Evolutionary conservation across 2,797 vertebrate genomes (phyloP).

Genomic region (Malurus leucopterus): DNA sequence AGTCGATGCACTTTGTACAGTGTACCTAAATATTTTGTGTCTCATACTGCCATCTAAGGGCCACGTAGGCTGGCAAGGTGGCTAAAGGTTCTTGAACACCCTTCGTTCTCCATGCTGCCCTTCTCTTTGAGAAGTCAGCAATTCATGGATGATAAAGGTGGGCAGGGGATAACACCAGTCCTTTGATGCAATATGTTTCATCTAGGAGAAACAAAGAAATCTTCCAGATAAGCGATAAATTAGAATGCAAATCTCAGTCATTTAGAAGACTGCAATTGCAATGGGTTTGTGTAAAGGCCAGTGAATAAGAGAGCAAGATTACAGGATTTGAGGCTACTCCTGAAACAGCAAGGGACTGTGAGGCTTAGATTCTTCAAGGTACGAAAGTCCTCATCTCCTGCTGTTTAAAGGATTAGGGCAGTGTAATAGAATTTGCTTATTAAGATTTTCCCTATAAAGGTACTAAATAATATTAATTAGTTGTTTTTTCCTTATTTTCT

Average conservation of each 20-base stretch:
- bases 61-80: not conserved
- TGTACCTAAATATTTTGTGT: not conserved
- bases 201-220: not conserved
- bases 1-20: not conserved
- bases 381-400: not conserved
- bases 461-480: not conserved
- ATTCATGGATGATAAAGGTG: not conserved
- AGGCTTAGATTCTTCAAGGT: not conserved
- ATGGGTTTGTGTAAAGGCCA: not conserved
- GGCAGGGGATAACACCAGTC: not conserved
- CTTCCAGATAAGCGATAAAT: not conserved
- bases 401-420: not conserved
- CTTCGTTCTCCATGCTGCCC: not conserved
- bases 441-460: not conserved
- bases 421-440: not conserved
- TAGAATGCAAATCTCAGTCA: not conserved
- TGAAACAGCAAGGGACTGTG: not conserved
- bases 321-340: not conserved
- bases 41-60: conserved; percentile 54
- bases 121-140: not conserved
- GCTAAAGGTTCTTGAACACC: not conserved
- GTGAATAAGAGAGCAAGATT: not conserved
- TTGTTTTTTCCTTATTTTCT: not conserved
- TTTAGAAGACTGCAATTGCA: not conserved
- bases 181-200: not conserved